Evolutionary conservation across 2,797 vertebrate genomes (phyloP).

Genomic region (Liparis tanakae): DNA sequence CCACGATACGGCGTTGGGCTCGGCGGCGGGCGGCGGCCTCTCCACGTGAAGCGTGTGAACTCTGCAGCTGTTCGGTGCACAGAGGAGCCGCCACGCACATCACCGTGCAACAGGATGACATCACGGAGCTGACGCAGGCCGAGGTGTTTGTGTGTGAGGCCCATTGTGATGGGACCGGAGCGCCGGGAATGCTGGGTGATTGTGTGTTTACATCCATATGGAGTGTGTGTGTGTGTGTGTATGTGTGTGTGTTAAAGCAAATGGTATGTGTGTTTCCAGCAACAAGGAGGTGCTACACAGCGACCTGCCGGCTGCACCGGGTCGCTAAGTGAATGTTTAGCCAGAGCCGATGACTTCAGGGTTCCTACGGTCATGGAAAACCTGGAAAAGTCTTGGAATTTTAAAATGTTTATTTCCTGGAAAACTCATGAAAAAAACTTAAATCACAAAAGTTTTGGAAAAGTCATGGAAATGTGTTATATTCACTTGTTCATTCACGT

Average conservation of each 20-base stretch:
- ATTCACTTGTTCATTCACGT: too few relatives aligned
- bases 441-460: too few relatives aligned
- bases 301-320: constrained; percentile 7
- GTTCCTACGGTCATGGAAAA: too few relatives aligned
- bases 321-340: constrained; percentile 17
- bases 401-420: too few relatives aligned
- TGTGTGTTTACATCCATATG: constrained; percentile 61
- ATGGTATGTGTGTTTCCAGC: constrained; percentile 46
- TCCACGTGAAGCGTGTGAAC: neutral
- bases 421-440: too few relatives aligned
- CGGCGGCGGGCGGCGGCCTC: neutral
- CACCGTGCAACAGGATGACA: constrained; percentile 39
- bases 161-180: constrained; percentile 47
- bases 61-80: too few relatives aligned
- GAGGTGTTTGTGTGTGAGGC: constrained; percentile 65
- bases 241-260: constrained; percentile 38
- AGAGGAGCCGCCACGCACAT: neutral
- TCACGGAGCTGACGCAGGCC: constrained; percentile 44
- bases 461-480: too few relatives aligned
- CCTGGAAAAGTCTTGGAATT: too few relatives aligned
- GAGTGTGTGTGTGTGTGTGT: constrained; percentile 24
- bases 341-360: too few relatives aligned
- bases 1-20: neutral
- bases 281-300: constrained; percentile 16
- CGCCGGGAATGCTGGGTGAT: constrained; percentile 47